Percentiles rank a stretch among this genome's conserved stretches.
phyloP scores from a whole-genome alignment of 2,888 invertebrate species.

The Coenonympha glycerion region DNA sequence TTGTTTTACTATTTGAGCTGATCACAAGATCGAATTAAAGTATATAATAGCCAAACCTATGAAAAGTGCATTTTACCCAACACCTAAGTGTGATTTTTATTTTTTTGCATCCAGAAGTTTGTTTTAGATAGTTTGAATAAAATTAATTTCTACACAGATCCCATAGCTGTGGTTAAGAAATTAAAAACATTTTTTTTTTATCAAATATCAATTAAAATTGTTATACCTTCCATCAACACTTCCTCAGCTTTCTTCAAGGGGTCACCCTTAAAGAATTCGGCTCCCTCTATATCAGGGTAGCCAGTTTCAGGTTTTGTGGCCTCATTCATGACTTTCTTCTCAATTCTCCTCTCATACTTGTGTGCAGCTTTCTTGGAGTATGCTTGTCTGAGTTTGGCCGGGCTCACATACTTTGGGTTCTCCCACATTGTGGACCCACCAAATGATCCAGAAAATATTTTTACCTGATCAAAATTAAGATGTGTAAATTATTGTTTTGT shows the following conservation, averaged over 20 bases:
- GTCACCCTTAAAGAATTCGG: constrained; percentile 84
- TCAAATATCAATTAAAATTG: no score
- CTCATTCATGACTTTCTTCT: constrained; percentile 86
- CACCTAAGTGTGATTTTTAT: no score
- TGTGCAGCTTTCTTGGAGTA: constrained; percentile 80
- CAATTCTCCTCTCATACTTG: constrained; percentile 86
- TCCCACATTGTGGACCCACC: constrained; percentile 94
- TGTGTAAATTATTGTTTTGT: no score
- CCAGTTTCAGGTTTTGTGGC: constrained; percentile 83
- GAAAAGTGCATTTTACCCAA: no score
- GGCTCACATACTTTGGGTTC: constrained; percentile 93
- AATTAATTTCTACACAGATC: no score
- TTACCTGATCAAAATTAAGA: constrained; percentile 80
- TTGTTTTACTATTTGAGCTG: no score
- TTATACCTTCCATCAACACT: constrained; percentile 65
- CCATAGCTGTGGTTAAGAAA: no score
- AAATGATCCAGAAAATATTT: constrained; percentile 97
- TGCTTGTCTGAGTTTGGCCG: constrained; percentile 87
- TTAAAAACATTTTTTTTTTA: no score
- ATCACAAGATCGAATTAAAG: no score
- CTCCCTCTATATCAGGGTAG: constrained; percentile 82
- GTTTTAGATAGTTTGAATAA: no score
- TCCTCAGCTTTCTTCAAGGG: constrained; percentile 72
- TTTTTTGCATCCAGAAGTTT: no score
- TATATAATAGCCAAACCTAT: no score